Conservation (phyloP, 2,888 invertebrate species). For the Heliconius charithonia region DNA sequence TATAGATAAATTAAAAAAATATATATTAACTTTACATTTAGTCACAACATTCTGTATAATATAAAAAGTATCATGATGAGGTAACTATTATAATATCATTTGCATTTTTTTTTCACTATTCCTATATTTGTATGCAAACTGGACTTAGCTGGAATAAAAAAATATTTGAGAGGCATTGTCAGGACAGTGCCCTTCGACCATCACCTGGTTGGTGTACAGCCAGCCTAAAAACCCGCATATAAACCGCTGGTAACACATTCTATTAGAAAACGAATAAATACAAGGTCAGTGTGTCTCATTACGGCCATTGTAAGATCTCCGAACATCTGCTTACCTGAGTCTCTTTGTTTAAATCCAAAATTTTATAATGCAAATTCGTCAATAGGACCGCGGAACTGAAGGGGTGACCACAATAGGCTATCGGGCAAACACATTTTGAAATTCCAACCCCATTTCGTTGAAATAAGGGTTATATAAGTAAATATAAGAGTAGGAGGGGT, state of each 20-base stretch:
- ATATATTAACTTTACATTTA: too few relatives aligned
- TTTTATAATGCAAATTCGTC: constrained; percentile 52
- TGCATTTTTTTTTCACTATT: not conserved
- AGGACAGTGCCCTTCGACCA: constrained; percentile 19
- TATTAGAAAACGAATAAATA: constrained; percentile 37
- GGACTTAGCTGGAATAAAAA: not conserved
- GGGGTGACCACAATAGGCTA: constrained; percentile 56
- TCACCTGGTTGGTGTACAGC: constrained; percentile 39
- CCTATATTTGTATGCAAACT: constrained; percentile 9
- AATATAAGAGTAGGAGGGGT: constrained; percentile 54
- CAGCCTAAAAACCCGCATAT: constrained; percentile 19
- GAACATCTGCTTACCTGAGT: constrained; percentile 68
- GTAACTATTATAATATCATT: not conserved
- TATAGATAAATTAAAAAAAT: too few relatives aligned
- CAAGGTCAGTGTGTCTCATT: constrained; percentile 46
- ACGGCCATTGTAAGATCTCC: constrained; percentile 46
- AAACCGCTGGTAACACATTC: constrained; percentile 31
- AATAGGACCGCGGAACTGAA: constrained; percentile 43
- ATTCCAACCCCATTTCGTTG: constrained; percentile 36
- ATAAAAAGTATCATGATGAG: too few relatives aligned
- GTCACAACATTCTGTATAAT: not conserved
- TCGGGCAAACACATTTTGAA: constrained; percentile 48
- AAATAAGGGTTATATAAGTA: constrained; percentile 39
- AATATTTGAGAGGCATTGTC: constrained; percentile 18
- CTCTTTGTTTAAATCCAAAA: constrained; percentile 52